A percentile compares a stretch with the other conserved stretches of the same genome.
phyloP scores from a whole-genome alignment of 2,888 invertebrate species.

The Drosophila ustulata region DNA sequence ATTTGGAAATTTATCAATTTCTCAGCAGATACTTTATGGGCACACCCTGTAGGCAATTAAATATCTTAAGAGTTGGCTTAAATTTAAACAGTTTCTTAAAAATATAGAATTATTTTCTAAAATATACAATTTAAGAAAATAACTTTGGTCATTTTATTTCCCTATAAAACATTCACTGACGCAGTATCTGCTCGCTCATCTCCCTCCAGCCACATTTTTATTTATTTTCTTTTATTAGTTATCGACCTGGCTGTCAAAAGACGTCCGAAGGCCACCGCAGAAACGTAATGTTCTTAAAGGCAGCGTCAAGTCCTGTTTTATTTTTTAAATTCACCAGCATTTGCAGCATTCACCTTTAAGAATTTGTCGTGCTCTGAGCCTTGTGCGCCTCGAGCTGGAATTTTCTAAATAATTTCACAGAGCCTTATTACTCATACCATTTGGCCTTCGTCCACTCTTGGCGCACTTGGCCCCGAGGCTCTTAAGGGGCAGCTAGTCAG shows the following conservation, averaged over 20 bases:
- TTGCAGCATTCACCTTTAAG: conserved; percentile 6
- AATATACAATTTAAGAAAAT: too few species aligned
- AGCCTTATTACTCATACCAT: conserved; percentile 57
- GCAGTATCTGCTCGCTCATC: not conserved
- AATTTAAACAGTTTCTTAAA: too few species aligned
- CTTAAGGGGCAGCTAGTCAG: conserved; percentile 18
- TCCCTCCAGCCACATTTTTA: not conserved
- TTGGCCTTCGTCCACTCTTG: conserved; percentile 24
- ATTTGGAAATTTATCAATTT: conserved; percentile 8
- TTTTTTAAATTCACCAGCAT: conserved; percentile 15
- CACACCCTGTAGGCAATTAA: not conserved
- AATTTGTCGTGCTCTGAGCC: not conserved
- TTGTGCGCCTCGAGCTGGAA: conserved; percentile 23
- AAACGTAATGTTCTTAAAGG: not conserved
- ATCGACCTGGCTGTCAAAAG: not conserved
- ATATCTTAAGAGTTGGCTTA: too few species aligned
- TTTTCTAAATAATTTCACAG: conserved; percentile 66
- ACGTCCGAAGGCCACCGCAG: not conserved
- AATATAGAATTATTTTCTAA: too few species aligned
- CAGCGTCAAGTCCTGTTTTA: conserved; percentile 8
- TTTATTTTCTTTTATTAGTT: conserved; percentile 13
- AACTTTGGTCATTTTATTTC: too few species aligned
- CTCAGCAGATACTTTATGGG: not conserved
- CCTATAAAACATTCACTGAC: too few species aligned
- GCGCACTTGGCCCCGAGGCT: conserved; percentile 22